Evolutionary conservation across 2,113 vertebrate genomes (phyloP), one percentile per base, ranked within the genome.

Genomic region (Microtus pennsylvanicus): DNA sequence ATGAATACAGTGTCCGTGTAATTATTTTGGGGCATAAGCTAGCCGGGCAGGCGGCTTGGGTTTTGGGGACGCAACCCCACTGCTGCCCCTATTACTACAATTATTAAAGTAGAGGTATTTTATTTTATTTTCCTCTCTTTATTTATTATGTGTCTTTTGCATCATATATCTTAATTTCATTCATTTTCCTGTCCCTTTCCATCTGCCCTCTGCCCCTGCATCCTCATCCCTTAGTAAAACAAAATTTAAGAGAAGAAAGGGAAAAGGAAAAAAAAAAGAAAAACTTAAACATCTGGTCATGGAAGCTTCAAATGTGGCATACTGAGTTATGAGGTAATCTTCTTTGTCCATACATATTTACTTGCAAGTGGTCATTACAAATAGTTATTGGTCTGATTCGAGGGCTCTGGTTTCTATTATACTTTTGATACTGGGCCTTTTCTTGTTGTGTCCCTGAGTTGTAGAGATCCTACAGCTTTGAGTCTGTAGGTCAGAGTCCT

Each of bases 31-130:
- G n/a, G n/a, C n/a, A n/a, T n/a, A n/a, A n/a, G n/a, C n/a, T n/a
- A n/a, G n/a, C n/a, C n/a, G n/a, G n/a, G n/a, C n/a, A n/a, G n/a
- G n/a, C n/a, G n/a, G n/a, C n/a, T n/a, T n/a, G n/a, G n/a, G n/a
- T n/a, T n/a, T n/a, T n/a, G n/a, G n/a, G n/a, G n/a, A n/a, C n/a
- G n/a, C n/a, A n/a, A n/a, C n/a, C n/a, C n/a, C n/a, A n/a, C n/a
- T n/a, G n/a, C n/a, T n/a, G n/a, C n/a, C n/a, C n/a, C n/a, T n/a
- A n/a, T n/a, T n/a, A n/a, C n/a, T n/a, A n/a, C n/a, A n/a, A 35
- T 35, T 42, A 78, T 83, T 89, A 55, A 12, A 96, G 7, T 95
- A 22, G 26, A 93, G 26, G 45, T 69, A 90, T 61, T 70, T 38
- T 72, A n/a, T 19, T n/a, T 70, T 38, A 38, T 21, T n/a, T 70